These are phyloP conservation scores for Patella ulyssiponensis DNA, from an alignment of 2,888 invertebrate genomes.

Conservation along the genomic window DNA sequence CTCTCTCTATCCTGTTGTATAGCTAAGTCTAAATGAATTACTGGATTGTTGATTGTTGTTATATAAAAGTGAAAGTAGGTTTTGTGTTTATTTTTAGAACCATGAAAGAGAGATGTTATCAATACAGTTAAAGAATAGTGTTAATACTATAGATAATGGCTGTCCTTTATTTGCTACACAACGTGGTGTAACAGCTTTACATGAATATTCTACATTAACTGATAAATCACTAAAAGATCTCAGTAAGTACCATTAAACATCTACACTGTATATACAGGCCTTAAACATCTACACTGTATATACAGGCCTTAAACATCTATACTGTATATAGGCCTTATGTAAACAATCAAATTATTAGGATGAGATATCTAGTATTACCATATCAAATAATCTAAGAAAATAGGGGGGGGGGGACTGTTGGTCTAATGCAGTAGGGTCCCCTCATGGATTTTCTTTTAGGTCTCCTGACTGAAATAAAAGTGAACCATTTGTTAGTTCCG, in stretches of 20 bases:
- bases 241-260: constrained; percentile 33
- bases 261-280: background rate
- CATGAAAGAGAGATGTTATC: constrained; percentile 79
- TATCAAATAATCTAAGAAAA: too few species aligned
- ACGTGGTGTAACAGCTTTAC: constrained; percentile 75
- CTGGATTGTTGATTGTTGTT: background rate
- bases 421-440: too few species aligned
- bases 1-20: too few species aligned
- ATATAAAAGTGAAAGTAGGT: background rate
- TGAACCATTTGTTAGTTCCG: too few species aligned
- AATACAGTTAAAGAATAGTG: constrained; percentile 78
- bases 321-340: too few species aligned
- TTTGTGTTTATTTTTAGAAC: constrained; percentile 47
- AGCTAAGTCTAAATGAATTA: too few species aligned
- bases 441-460: too few species aligned
- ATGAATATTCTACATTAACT: constrained; percentile 75
- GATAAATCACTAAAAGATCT: constrained; percentile 47
- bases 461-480: too few species aligned
- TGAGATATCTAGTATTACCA: too few species aligned
- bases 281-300: background rate
- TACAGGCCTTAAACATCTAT: too few species aligned
- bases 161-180: constrained; percentile 74
- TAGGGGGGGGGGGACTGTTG: too few species aligned
- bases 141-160: constrained; percentile 73
- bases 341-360: too few species aligned